Base-by-base conservation (phyloP, 2,113 vertebrate species). In the Sapayoa aenigma region DNA sequence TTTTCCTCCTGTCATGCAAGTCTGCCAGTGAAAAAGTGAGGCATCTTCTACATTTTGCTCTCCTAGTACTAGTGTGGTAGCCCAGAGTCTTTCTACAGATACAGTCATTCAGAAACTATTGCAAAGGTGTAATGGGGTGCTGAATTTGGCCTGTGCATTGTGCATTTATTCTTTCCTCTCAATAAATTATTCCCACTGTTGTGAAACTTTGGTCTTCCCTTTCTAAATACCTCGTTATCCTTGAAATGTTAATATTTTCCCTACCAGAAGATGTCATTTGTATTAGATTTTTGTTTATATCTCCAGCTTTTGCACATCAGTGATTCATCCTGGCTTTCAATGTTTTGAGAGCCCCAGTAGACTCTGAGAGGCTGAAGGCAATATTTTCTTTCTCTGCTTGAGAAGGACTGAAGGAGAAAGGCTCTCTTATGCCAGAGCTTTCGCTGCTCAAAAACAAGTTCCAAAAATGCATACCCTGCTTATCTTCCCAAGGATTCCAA, bases 341-440 rank as follows among this genome's bases (percentile, higher is more conserved):
- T n/a, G n/a, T n/a, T n/a, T n/a, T n/a, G n/a, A n/a, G n/a, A n/a
- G n/a, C n/a, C n/a, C n/a, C n/a, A n/a, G n/a, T 11, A 73, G 81
- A 44, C 50, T 84, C 55, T 74, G 71, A 53, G 44, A 56, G 42
- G 67, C 30, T 91, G 47, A 92, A 96, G 71, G 53, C 68, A 55
- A 3, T 85, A n/a, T 94, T 96, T 97, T 96, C 69, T 95, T 95
- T 90, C 62, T 56, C 21, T 93, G 5, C n/a, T 83, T 93, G 85
- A 47, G 63, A 84, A 93, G 63, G 41, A 62, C 31, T 86, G 41
- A 76, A 90, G 46, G n/a, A 92, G 53, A 90, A 84, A 69, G 31
- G 27, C 12, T 7, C 22, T 76, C 24, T 69, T 39, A 66, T 84
- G 59, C 49, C 94, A 96, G 85, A 90, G 28, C 5, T 74, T 93